Evolutionary conservation across 1,140 invertebrate species (phyloP).

Genomic region (Drosophila serrata): DNA sequence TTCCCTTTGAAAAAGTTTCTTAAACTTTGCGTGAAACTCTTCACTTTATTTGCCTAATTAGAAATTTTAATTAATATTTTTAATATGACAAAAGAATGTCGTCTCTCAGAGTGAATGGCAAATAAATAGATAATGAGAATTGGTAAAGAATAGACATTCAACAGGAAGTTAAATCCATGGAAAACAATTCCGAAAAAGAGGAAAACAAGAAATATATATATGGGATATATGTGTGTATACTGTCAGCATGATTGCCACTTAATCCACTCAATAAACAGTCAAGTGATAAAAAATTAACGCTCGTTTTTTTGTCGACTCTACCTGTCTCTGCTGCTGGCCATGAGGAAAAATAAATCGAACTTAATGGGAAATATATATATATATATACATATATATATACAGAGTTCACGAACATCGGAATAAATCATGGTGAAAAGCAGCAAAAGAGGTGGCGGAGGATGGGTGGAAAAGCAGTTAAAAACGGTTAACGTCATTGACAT

Average conservation of each 20-base stretch:
- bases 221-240: not conserved
- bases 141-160: conserved; percentile 3
- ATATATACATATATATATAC: conserved; percentile 1
- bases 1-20: conserved; percentile 28
- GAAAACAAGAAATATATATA: not conserved
- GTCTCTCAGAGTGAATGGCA: not conserved
- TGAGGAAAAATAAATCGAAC: conserved; percentile 24
- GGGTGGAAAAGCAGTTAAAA: conserved; percentile 6
- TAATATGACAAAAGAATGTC: conserved; percentile 4
- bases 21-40: conserved; percentile 32
- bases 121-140: not conserved
- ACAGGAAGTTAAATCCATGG: conserved; percentile 16
- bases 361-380: conserved; percentile 24
- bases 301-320: conserved; percentile 10
- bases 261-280: conserved; percentile 44
- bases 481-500: conserved; percentile 55
- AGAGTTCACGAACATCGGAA: conserved; percentile 20
- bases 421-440: conserved; percentile 35
- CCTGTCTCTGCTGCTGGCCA: conserved; percentile 4
- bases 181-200: conserved; percentile 1
- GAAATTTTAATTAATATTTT: conserved; percentile 45
- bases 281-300: conserved; percentile 44
- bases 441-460: not conserved
- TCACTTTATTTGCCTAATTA: conserved; percentile 28
- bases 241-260: conserved; percentile 42